Evolutionary conservation across 2,888 invertebrate genomes (phyloP).

Genomic region (Petrolisthes cinctipes): DNA sequence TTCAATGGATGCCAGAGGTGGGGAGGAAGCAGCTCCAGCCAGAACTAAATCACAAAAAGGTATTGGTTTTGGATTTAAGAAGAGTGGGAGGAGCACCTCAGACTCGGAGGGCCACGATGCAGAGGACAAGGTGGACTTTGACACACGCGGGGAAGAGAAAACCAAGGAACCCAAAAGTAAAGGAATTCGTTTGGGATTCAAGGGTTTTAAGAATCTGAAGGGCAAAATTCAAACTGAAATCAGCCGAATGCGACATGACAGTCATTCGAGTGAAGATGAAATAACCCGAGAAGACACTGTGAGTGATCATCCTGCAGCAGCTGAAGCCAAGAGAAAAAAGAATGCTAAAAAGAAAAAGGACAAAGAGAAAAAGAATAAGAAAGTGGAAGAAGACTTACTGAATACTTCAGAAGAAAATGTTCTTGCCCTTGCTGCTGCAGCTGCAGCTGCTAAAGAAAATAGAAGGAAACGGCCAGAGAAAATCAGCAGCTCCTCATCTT

Average conservation of each 20-base stretch:
- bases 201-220: constrained; percentile 62
- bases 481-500: constrained; percentile 42
- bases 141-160: constrained; percentile 52
- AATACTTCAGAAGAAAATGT: constrained; percentile 53
- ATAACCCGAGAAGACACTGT: constrained; percentile 38
- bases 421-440: constrained; percentile 40
- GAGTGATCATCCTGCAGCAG: constrained; percentile 24
- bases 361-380: constrained; percentile 57
- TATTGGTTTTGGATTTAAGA: constrained; percentile 47
- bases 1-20: constrained; percentile 44
- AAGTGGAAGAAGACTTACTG: constrained; percentile 43
- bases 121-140: constrained; percentile 57
- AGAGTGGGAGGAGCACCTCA: constrained; percentile 45
- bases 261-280: constrained; percentile 62
- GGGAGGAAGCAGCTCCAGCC: constrained; percentile 17
- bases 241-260: constrained; percentile 57
- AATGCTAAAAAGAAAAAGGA: constrained; percentile 58
- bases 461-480: constrained; percentile 50
- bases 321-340: constrained; percentile 48
- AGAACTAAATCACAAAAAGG: constrained; percentile 38
- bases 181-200: constrained; percentile 56
- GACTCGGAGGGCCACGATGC: constrained; percentile 56
- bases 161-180: constrained; percentile 57
- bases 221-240: constrained; percentile 60
- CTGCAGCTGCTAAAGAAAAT: constrained; percentile 56